Percentiles rank a stretch among this genome's conserved stretches.
These are phyloP conservation scores for Micrastur ruficollis DNA, from an alignment of 2,797 vertebrate species.

Conservation along the genomic window DNA sequence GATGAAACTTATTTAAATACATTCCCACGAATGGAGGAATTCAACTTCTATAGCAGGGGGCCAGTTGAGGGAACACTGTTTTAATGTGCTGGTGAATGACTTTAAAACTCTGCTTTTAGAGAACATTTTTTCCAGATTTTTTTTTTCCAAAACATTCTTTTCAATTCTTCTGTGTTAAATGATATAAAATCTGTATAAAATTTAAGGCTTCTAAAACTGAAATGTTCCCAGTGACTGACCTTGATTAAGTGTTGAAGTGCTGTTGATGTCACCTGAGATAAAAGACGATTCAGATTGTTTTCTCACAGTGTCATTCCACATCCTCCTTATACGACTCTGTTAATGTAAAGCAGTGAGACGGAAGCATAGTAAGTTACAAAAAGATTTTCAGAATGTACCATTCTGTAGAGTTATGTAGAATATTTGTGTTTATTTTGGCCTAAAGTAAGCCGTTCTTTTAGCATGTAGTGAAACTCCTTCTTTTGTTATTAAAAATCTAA, in stretches of 20 bases:
- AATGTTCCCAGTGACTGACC: slow-evolving; percentile 87
- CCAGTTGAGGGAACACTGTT: slow-evolving; percentile 65
- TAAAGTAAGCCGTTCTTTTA: background rate
- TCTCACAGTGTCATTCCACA: slow-evolving; percentile 99
- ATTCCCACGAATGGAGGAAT: slow-evolving; percentile 76
- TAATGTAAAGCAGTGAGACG: slow-evolving; percentile 75
- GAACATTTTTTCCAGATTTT: slow-evolving; percentile 14
- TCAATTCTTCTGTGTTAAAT: slow-evolving; percentile 51
- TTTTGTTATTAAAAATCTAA: background rate
- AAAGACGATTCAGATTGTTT: slow-evolving; percentile 99
- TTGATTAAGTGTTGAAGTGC: slow-evolving; percentile 99
- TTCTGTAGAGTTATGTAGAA: background rate
- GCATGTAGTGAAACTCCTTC: background rate
- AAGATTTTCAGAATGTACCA: background rate
- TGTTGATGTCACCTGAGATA: slow-evolving; percentile 99
- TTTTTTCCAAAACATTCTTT: slow-evolving; percentile 33
- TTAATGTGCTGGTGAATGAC: slow-evolving; percentile 60
- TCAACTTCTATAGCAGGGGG: slow-evolving; percentile 71
- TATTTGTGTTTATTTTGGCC: background rate
- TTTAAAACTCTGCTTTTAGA: slow-evolving; percentile 56
- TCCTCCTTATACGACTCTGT: slow-evolving; percentile 99
- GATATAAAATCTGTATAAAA: slow-evolving; percentile 54
- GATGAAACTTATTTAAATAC: slow-evolving; percentile 77
- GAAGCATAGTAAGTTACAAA: background rate
- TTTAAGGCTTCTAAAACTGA: slow-evolving; percentile 61